Conservation (phyloP, 2,797 vertebrate genomes). For the Pagetopsis macropterus region DNA sequence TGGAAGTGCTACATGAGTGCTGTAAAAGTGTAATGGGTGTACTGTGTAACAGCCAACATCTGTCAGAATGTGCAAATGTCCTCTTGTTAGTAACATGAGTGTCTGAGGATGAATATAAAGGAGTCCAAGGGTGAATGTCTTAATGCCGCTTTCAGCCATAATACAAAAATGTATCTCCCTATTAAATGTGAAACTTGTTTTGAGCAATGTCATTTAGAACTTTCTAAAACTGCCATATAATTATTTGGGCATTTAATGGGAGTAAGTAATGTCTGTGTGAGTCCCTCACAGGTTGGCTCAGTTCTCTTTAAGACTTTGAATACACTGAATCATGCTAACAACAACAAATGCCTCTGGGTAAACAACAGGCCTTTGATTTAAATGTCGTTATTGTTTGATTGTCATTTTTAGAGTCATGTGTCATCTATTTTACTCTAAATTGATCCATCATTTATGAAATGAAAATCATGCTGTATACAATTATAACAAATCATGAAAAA, state of each 20-base stretch:
- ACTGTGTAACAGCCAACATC: conserved; percentile 4
- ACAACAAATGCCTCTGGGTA: too few species aligned
- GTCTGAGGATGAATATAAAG: neutral
- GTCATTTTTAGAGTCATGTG: too few species aligned
- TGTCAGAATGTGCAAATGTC: conserved; percentile 12
- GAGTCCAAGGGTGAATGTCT: neutral
- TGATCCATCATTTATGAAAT: too few species aligned
- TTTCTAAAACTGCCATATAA: too few species aligned
- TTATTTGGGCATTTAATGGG: neutral
- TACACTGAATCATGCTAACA: too few species aligned
- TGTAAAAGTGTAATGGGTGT: neutral
- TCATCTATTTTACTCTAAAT: too few species aligned
- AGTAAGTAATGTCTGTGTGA: too few species aligned
- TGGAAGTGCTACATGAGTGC: neutral
- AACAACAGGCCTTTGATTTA: too few species aligned
- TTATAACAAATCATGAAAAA: too few species aligned
- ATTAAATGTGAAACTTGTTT: neutral
- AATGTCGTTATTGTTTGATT: too few species aligned
- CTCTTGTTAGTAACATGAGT: neutral
- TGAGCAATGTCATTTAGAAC: neutral
- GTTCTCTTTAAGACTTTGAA: neutral
- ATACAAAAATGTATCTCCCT: neutral
- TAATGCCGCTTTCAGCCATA: neutral
- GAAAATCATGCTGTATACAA: too few species aligned
- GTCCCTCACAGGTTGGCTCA: neutral